Evolutionary conservation across 2,888 invertebrate species (phyloP).

Genomic region (Celastrina argiolus): DNA sequence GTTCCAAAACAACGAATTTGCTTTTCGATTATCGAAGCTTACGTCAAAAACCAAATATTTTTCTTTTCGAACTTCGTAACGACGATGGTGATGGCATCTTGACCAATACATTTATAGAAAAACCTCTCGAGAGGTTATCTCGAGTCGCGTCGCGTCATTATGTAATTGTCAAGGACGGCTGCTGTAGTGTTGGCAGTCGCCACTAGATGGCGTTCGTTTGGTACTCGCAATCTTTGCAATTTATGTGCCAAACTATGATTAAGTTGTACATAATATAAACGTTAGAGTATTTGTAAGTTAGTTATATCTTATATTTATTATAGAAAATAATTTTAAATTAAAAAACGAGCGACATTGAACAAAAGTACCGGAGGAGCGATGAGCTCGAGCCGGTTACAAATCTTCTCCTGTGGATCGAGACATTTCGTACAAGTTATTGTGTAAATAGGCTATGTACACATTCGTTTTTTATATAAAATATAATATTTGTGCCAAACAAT

Average conservation of each 20-base stretch:
- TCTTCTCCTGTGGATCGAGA: neutral
- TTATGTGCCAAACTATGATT: neutral
- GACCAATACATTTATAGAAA: too few relatives aligned
- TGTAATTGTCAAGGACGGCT: too few relatives aligned
- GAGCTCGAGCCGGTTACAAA: neutral
- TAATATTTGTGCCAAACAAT: conserved; percentile 31
- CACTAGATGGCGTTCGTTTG: neutral
- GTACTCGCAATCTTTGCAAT: neutral
- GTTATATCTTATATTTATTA: neutral
- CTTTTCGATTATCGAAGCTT: too few relatives aligned
- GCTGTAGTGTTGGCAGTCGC: neutral
- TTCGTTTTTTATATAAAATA: conserved; percentile 39
- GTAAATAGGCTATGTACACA: conserved; percentile 36
- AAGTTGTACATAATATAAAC: neutral
- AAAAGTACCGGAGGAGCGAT: too few relatives aligned
- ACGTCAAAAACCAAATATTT: neutral
- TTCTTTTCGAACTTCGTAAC: neutral
- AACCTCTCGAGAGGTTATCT: too few relatives aligned
- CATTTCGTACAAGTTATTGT: conserved; percentile 19
- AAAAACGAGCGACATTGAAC: too few relatives aligned
- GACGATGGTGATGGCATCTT: too few relatives aligned
- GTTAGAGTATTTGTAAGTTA: neutral
- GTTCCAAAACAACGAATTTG: too few relatives aligned
- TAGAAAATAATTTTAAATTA: neutral
- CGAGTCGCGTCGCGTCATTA: too few relatives aligned